Percentiles rank a stretch among this genome's conserved stretches.
Conservation (phyloP, 2,113 vertebrate genomes). For the Hippocampus comes region DNA sequence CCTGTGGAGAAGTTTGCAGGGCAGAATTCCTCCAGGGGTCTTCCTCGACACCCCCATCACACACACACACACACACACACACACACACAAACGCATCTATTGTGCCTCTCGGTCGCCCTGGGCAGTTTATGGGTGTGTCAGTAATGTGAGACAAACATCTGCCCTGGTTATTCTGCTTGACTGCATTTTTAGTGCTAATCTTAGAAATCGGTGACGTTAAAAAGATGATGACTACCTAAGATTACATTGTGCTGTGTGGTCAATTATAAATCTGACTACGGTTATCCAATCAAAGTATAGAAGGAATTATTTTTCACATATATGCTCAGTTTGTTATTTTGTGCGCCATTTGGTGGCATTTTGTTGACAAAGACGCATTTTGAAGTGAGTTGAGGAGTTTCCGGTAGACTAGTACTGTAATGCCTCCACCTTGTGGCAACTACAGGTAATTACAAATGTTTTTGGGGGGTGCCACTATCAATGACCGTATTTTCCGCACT, state of each 20-base stretch:
- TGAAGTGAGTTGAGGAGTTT: too few relatives aligned
- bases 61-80: not conserved
- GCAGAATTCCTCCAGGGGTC: constrained; percentile 24
- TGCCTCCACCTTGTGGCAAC: not conserved
- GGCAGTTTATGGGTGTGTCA: constrained; percentile 49
- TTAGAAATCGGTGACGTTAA: not conserved
- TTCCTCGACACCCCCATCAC: constrained; percentile 4
- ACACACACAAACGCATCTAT: constrained; percentile 3
- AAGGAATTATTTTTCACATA: too few relatives aligned
- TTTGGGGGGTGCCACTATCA: too few relatives aligned
- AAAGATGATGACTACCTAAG: not conserved
- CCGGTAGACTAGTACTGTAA: too few relatives aligned
- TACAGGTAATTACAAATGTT: not conserved
- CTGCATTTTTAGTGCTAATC: not conserved
- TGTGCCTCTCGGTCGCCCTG: constrained; percentile 33
- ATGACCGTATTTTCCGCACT: too few relatives aligned
- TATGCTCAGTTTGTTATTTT: too few relatives aligned
- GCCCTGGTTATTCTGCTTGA: constrained; percentile 10
- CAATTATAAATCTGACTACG: too few relatives aligned
- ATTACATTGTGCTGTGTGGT: too few relatives aligned
- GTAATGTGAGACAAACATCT: constrained; percentile 49
- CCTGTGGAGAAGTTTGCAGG: not conserved
- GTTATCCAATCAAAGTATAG: too few relatives aligned
- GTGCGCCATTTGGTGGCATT: too few relatives aligned
- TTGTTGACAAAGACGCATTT: too few relatives aligned